Evolutionary conservation across 2,888 invertebrate species (phyloP).

Genomic region (Noctua pronuba): DNA sequence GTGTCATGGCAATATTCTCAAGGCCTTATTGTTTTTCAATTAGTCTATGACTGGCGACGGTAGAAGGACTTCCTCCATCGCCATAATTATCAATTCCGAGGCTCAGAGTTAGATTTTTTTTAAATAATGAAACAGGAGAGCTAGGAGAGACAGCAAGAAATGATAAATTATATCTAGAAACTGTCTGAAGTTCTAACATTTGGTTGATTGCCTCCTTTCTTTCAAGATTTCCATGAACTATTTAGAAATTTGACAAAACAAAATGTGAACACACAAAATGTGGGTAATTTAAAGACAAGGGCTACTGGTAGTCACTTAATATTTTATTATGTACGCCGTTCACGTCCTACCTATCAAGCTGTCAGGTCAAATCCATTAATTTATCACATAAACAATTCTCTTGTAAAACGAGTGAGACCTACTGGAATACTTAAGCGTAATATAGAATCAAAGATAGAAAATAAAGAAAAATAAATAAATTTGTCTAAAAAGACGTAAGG

Average conservation of each 20-base stretch:
- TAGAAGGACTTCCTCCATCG: background rate
- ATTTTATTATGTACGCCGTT: conserved; percentile 11
- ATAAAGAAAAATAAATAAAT: background rate
- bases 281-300: conserved; percentile 4
- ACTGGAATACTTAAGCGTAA: conserved; percentile 1
- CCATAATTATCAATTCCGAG: background rate
- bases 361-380: conserved; percentile 30
- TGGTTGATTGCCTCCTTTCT: background rate
- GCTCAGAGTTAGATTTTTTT: background rate
- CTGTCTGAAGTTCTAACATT: background rate
- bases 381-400: conserved; percentile 30
- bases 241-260: background rate
- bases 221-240: background rate
- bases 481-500: background rate
- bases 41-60: background rate
- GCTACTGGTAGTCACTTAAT: conserved; percentile 1
- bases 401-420: background rate
- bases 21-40: background rate
- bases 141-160: background rate
- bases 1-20: background rate
- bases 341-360: conserved; percentile 14
- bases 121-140: no score
- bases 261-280: background rate
- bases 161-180: background rate
- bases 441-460: background rate